These are phyloP conservation scores for Leptinotarsa undecemlineata DNA, from an alignment of 1,140 invertebrate species.

Conservation along the genomic window DNA sequence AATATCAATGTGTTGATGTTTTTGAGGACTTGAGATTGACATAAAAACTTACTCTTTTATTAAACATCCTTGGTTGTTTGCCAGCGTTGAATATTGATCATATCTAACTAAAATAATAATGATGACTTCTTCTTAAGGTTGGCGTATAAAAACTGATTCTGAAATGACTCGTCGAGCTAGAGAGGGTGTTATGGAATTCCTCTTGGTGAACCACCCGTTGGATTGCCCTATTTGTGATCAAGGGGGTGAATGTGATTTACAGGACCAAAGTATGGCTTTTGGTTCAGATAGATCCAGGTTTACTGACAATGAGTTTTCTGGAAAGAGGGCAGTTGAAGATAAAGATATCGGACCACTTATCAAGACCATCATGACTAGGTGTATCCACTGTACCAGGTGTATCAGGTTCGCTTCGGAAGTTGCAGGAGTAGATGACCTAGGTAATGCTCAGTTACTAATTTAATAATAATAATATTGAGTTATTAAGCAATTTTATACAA, in stretches of 20 bases:
- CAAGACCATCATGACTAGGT: conserved; percentile 99
- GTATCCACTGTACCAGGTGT: conserved; percentile 99
- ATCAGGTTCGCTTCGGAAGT: conserved; percentile 96
- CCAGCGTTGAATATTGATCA: not conserved
- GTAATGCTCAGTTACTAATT: conserved; percentile 54
- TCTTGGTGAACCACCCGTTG: conserved; percentile 96
- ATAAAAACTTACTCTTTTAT: no score
- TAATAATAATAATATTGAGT: no score
- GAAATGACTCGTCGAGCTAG: conserved; percentile 92
- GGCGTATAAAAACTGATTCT: conserved; percentile 96
- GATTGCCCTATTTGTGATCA: conserved; percentile 99
- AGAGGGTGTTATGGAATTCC: conserved; percentile 99
- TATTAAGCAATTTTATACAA: no score
- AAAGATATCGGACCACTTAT: conserved; percentile 98
- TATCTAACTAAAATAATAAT: not conserved
- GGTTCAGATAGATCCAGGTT: conserved; percentile 95
- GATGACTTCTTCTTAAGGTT: conserved; percentile 49
- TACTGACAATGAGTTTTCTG: conserved; percentile 89
- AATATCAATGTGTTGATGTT: no score
- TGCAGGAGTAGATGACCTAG: conserved; percentile 96
- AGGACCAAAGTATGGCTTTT: conserved; percentile 99
- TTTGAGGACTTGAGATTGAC: no score
- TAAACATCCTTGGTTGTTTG: no score
- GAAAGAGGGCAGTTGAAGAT: conserved; percentile 98
- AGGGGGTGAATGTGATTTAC: conserved; percentile 98